Base-by-base conservation (phyloP, 2,888 invertebrate species). In the Lacanobia wlatinum region DNA sequence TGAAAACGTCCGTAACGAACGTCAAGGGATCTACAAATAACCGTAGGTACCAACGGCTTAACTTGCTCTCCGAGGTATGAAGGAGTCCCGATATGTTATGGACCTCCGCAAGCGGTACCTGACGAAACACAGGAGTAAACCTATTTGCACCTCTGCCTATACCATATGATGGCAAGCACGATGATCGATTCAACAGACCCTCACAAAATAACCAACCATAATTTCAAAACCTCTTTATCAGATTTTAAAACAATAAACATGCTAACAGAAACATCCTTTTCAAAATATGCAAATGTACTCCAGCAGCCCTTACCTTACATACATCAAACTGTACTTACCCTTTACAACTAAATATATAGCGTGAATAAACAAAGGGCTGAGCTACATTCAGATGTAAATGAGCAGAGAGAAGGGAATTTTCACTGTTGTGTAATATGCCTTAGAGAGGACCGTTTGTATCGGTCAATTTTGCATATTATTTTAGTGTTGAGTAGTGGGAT, bases 381-480 rank as follows among this genome's bases (percentile, higher is more conserved):
- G 48, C 66, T 67, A 76, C 78, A 87, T 87, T 88, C 84, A 88
- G 79, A 88, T 88, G 87, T 77, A 85, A 88, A 88, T 88, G 80
- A 84, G 71, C 48, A 28, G 69, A 46, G 66, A 50, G 64, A 67
- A 66, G 66, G 59, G 66, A 62, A 61, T 77, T 80, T 75, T 75
- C 75, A 80, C 85, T 76, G 86, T 83, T 66, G 50, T 70, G 75
- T 78, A 79, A 82, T 76, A 66, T 58, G 53, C 65, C 53, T 73
- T 75, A 66, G 66, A 65, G 68, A 52, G 16, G 18, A 12, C 48
- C 55, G 50, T 18, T 55, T 16, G 7, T 16, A 62, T 64, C 48
- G 69, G 79, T 79, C 69, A 78, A 58, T 48, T 80, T 82, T 65
- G 23, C 64, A 82, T 82, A 70, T 60, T 80, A 76, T 65, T 64